Percentiles rank a stretch among this genome's conserved stretches.
These are phyloP conservation scores for Hirtodrosophila duncani DNA, from an alignment of 2,888 invertebrate species.

Conservation along the genomic window DNA sequence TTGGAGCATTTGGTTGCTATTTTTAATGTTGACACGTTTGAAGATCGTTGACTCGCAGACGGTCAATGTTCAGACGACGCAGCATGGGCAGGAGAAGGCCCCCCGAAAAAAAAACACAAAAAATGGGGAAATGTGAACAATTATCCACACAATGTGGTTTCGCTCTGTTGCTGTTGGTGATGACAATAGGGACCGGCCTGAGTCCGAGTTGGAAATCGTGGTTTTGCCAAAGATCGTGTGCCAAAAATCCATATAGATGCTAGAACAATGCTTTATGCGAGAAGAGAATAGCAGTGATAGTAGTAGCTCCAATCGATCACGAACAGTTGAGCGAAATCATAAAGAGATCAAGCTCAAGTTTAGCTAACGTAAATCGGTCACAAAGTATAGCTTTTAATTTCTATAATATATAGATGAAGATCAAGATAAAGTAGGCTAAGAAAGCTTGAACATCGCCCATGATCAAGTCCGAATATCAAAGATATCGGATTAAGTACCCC, in stretches of 20 bases:
- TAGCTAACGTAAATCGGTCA: too few species aligned
- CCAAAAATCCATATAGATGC: too few species aligned
- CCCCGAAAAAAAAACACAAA: neutral
- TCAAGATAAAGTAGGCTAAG: too few species aligned
- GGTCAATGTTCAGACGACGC: slow-evolving; percentile 59
- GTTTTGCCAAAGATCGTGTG: slow-evolving; percentile 44
- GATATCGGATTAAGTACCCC: too few species aligned
- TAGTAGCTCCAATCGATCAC: slow-evolving; percentile 57
- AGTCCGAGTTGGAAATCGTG: slow-evolving; percentile 22
- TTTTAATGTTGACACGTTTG: slow-evolving; percentile 72
- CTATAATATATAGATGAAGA: too few species aligned
- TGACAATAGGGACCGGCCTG: neutral
- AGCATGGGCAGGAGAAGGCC: slow-evolving; percentile 21
- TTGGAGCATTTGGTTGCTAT: slow-evolving; percentile 63
- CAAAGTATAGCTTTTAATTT: too few species aligned
- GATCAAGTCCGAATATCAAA: too few species aligned
- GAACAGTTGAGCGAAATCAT: slow-evolving; percentile 16
- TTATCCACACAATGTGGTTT: slow-evolving; percentile 54
- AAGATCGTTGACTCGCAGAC: slow-evolving; percentile 69
- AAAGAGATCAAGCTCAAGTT: slow-evolving; percentile 32
- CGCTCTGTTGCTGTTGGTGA: slow-evolving; percentile 28
- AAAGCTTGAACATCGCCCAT: too few species aligned
- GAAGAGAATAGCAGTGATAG: slow-evolving; percentile 16
- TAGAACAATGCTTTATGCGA: slow-evolving; percentile 47
- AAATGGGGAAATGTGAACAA: slow-evolving; percentile 45